These are phyloP conservation scores for Brienomyrus longianalis DNA, from an alignment of 2,113 vertebrate species.

Conservation along the genomic window DNA sequence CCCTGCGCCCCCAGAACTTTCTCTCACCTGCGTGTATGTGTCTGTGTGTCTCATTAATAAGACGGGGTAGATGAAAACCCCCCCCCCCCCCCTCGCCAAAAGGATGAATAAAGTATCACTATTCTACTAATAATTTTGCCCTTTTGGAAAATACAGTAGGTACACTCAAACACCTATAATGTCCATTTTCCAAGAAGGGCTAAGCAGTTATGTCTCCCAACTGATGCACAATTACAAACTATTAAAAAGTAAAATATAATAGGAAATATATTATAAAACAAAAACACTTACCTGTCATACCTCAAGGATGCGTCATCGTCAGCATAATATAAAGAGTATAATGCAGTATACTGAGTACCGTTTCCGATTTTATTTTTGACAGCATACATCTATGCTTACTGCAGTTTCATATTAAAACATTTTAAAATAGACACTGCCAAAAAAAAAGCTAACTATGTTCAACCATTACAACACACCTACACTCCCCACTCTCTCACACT, in stretches of 20 bases:
- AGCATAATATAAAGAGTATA: conserved; percentile 33
- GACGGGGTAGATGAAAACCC: neutral
- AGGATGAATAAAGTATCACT: neutral
- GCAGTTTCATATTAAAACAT: conserved; percentile 55
- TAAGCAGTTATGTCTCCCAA: neutral
- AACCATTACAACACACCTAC: conserved; percentile 39
- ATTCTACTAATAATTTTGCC: neutral
- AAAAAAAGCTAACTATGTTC: conserved; percentile 44
- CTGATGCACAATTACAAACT: neutral
- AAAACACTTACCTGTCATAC: neutral
- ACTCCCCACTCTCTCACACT: conserved; percentile 17
- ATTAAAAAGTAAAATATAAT: neutral
- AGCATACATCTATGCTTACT: conserved; percentile 62
- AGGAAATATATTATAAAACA: neutral
- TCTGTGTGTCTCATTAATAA: neutral
- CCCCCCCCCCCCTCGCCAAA: neutral
- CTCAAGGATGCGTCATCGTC: neutral
- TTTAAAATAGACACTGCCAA: conserved; percentile 43
- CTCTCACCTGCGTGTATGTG: neutral
- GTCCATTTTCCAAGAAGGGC: neutral
- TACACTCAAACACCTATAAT: neutral
- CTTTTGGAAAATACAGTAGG: neutral
- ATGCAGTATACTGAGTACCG: conserved; percentile 53
- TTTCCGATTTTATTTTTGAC: conserved; percentile 71
- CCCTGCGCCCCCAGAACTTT: neutral